Evolutionary conservation across 2,797 vertebrate species (phyloP).

Genomic region (Pseudotriccus pelzelni): DNA sequence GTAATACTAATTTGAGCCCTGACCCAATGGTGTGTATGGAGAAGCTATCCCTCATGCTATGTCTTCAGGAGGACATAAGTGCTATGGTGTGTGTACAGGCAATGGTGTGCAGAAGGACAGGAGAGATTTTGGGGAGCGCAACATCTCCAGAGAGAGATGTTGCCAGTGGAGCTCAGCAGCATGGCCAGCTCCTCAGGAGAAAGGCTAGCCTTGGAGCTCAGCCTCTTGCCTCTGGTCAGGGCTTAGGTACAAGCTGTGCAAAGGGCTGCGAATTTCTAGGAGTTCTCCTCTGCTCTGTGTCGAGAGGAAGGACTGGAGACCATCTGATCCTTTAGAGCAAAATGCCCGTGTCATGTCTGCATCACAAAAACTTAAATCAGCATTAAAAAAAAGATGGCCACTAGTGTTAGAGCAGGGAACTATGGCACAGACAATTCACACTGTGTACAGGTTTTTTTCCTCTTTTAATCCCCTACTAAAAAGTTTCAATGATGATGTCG

Average conservation of each 20-base stretch:
- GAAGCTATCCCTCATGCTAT: neutral
- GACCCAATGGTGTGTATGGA: neutral
- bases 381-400: neutral
- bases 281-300: neutral
- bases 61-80: neutral
- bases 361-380: neutral
- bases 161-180: neutral
- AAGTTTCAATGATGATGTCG: neutral
- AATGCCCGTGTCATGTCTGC: neutral
- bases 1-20: neutral
- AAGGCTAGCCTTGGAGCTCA: neutral
- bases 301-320: neutral
- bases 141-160: neutral
- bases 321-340: neutral
- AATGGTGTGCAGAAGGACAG: neutral
- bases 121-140: neutral
- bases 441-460: fast-evolving
- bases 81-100: neutral
- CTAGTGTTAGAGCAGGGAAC: neutral
- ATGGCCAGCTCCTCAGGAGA: neutral
- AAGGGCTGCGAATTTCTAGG: neutral
- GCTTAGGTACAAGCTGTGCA: neutral
- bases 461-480: neutral
- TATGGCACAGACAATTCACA: neutral
- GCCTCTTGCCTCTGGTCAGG: neutral